These are phyloP conservation scores for Eudemis profundana DNA, from an alignment of 2,888 invertebrate species.

Conservation along the genomic window DNA sequence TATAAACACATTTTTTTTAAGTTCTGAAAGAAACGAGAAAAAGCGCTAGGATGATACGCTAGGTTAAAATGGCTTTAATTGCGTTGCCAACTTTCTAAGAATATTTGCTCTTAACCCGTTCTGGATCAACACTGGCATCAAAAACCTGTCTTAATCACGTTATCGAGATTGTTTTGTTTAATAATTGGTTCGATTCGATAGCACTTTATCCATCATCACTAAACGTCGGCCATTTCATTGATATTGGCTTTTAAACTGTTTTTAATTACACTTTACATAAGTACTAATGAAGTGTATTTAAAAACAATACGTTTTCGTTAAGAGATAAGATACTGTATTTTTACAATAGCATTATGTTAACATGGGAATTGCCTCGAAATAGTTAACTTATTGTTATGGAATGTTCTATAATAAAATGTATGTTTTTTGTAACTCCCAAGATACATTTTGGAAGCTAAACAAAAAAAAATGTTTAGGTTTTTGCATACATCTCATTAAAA, in stretches of 20 bases:
- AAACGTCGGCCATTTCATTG: slow-evolving; percentile 10
- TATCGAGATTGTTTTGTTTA: slow-evolving; percentile 16
- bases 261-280: slow-evolving; percentile 24
- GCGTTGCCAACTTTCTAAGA: too few species aligned
- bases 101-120: background rate
- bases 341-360: slow-evolving; percentile 58
- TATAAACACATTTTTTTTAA: background rate
- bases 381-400: slow-evolving; percentile 51
- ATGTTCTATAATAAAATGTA: slow-evolving; percentile 41
- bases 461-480: too few species aligned
- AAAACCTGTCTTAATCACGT: background rate
- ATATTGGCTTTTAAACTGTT: slow-evolving; percentile 14
- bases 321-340: slow-evolving; percentile 33
- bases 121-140: background rate
- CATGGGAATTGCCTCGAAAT: slow-evolving; percentile 67
- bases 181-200: slow-evolving; percentile 12
- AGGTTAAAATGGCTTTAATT: too few species aligned
- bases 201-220: slow-evolving; percentile 15
- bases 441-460: slow-evolving; percentile 7
- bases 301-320: slow-evolving; percentile 32
- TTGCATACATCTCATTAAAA: too few species aligned
- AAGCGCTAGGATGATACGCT: too few species aligned
- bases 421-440: background rate
- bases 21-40: too few species aligned
- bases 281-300: slow-evolving; percentile 7